Percentiles rank a stretch among this genome's conserved stretches.
Conservation (phyloP, 2,888 invertebrate species). For the Pasiphila rectangulata region DNA sequence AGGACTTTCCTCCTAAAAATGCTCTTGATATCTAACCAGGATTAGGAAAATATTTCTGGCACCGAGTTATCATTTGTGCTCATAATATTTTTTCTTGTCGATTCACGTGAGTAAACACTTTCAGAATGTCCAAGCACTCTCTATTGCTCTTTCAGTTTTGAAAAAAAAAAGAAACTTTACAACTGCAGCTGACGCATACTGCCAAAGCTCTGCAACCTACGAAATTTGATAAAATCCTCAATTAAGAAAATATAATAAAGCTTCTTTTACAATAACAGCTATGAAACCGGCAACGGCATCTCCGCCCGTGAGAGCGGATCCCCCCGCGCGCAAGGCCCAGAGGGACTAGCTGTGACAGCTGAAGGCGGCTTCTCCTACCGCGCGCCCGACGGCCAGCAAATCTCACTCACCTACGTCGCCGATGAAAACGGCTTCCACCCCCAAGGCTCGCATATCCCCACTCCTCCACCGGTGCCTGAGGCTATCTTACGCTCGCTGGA, state of each 20-base stretch:
- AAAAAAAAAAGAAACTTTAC: no score
- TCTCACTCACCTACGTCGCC: conserved; percentile 83
- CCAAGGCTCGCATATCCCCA: conserved; percentile 78
- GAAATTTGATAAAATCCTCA: not conserved
- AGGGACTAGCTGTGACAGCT: conserved; percentile 73
- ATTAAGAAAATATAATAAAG: not conserved
- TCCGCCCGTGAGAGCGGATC: conserved; percentile 77
- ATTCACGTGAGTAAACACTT: no score
- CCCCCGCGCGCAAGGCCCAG: conserved; percentile 73
- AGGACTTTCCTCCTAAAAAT: no score
- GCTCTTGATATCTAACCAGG: no score
- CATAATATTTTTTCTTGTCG: no score
- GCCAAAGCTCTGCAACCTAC: no score
- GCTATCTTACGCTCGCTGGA: conserved; percentile 73
- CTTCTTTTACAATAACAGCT: conserved; percentile 45
- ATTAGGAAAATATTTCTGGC: no score
- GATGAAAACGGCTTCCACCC: conserved; percentile 86
- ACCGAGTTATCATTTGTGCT: no score
- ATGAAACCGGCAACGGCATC: conserved; percentile 84
- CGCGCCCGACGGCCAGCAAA: conserved; percentile 82
- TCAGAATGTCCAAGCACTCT: no score
- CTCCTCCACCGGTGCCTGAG: conserved; percentile 79
- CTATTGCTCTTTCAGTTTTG: no score
- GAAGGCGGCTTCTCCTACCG: conserved; percentile 84
- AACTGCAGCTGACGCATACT: no score